Evolutionary conservation across 2,888 invertebrate genomes (phyloP).

Genomic region (Pristionchus arcanus): DNA sequence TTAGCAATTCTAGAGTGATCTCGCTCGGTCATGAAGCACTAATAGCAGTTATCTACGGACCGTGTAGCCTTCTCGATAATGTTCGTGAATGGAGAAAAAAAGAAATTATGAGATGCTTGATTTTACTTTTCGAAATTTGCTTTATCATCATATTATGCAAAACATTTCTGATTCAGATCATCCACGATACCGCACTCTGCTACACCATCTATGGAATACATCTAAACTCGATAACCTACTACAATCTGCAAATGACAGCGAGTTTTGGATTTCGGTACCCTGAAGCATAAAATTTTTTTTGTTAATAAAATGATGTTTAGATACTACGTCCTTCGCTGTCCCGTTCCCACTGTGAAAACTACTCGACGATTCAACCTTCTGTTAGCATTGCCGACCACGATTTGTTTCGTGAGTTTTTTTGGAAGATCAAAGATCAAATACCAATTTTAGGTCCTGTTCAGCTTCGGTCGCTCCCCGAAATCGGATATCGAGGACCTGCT

Average conservation of each 20-base stretch:
- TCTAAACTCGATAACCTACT: not conserved
- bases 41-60: not conserved
- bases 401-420: conserved; percentile 3
- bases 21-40: conserved; percentile 9
- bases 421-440: not conserved
- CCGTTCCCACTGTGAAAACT: not conserved
- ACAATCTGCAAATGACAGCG: conserved; percentile 23
- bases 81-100: no score
- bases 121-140: no score
- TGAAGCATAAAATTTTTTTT: not conserved
- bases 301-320: not conserved
- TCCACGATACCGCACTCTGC: not conserved
- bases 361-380: not conserved
- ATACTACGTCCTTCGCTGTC: not conserved
- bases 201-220: not conserved
- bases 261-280: conserved; percentile 12
- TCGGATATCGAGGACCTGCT: not conserved
- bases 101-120: no score
- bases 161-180: no score
- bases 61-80: not conserved
- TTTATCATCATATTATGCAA: no score
- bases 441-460: not conserved
- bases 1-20: not conserved
- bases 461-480: not conserved
- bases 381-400: not conserved